A percentile compares a stretch with the other conserved stretches of the same genome.
Conservation (phyloP, 1,140 invertebrate species). For the Nasonia vitripennis region DNA sequence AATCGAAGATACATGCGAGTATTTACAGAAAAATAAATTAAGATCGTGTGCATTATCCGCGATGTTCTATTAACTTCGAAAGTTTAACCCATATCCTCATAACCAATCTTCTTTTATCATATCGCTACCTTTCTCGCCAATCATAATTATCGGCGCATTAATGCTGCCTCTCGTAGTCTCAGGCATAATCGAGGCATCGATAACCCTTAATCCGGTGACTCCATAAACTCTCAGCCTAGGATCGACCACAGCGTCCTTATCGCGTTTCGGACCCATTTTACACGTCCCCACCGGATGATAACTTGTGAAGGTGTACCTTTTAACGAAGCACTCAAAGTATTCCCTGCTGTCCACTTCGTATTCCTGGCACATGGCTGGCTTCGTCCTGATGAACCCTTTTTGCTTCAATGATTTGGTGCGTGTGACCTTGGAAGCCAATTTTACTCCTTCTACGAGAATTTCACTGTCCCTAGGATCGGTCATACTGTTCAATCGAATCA, state of each 20-base stretch:
- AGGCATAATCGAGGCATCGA: slow-evolving; percentile 73
- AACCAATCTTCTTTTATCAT: slow-evolving; percentile 45
- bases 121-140: slow-evolving; percentile 75
- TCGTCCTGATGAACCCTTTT: neutral
- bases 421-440: neutral
- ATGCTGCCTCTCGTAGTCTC: slow-evolving; percentile 73
- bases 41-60: too few species aligned
- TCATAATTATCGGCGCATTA: slow-evolving; percentile 78
- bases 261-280: slow-evolving; percentile 77
- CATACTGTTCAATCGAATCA: neutral
- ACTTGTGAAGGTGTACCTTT: neutral
- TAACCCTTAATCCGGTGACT: slow-evolving; percentile 65
- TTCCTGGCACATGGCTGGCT: neutral
- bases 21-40: too few species aligned
- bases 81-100: neutral
- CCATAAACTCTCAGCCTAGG: slow-evolving; percentile 68
- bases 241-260: slow-evolving; percentile 69
- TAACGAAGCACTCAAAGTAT: slow-evolving; percentile 43
- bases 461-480: neutral
- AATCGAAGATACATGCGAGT: too few species aligned
- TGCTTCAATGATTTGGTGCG: neutral
- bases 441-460: neutral
- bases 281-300: slow-evolving; percentile 78
- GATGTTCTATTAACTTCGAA: neutral
- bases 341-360: neutral